phyloP scores from a whole-genome alignment of 2,113 vertebrate species.

The Bubo bubo region DNA sequence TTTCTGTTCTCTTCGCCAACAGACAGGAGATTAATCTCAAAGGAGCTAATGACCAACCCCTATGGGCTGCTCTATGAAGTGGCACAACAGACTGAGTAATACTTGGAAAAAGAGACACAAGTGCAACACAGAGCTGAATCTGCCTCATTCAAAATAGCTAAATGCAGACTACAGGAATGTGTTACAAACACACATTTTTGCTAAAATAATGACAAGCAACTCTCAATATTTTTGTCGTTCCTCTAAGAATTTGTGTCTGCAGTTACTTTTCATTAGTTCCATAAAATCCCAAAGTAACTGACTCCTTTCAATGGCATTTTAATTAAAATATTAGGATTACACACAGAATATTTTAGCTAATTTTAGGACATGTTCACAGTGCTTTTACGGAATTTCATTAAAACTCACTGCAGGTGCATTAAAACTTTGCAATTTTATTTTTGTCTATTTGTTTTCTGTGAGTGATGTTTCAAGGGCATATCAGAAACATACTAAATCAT shows the following conservation, averaged over 20 bases:
- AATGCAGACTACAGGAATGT: not conserved
- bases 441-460: not conserved
- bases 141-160: not conserved
- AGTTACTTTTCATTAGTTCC: not conserved
- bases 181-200: not conserved
- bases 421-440: slow-evolving; percentile 24
- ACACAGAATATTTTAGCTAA: not conserved
- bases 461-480: slow-evolving; percentile 32
- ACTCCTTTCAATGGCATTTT: not conserved
- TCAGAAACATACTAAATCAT: not conserved
- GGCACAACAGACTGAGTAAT: not conserved
- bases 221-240: not conserved
- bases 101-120: not conserved
- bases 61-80: not conserved
- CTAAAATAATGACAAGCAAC: not conserved
- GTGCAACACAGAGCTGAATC: not conserved
- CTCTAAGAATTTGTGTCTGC: not conserved
- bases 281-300: not conserved
- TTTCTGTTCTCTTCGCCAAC: not conserved
- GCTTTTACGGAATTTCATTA: slow-evolving; percentile 50
- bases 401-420: slow-evolving; percentile 52
- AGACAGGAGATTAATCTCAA: not conserved
- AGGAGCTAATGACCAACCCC: not conserved
- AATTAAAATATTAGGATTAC: slow-evolving; percentile 59
- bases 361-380: not conserved